Evolutionary conservation across 37 sponge, comb jelly and placozoan genomes (phyloP), one percentile per base, ranked within the genome.

Genomic region (Diacarnus erythraeanus): DNA sequence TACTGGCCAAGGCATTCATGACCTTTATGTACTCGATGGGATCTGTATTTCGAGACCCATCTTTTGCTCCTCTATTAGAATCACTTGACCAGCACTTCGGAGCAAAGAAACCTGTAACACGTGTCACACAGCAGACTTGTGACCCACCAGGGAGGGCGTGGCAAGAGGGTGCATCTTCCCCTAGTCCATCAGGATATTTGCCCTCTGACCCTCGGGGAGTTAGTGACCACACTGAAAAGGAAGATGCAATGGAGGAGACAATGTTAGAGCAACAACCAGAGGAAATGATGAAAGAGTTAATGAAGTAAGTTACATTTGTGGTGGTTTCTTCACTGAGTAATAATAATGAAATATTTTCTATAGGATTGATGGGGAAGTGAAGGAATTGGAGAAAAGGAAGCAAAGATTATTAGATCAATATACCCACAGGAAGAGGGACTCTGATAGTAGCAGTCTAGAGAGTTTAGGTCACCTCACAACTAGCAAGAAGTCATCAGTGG

Each of bases 281-380:
- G 3, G 26, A 59, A 27, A 59, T 59, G 23, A 27, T 27, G 15
- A 10, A 59, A 59, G 60, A 59, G 26, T 17, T 59, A 27, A 10
- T 18, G 37, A 67, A 29, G 69, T 67, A 29, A 67, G 69, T 29
- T 15, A 67, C 18, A 36, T 36, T 21, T 67, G n/a, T 23, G n/a
- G 8, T 27, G 30, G 8, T 9, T 64, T 9, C 15, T 27, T 10
- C n/a, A 18, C n/a, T 9, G 8, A 25, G n/a, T 20, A 26, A 64
- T 64, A 25, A 22, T 20, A 23, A 20, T 64, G 30, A 9, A 20
- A 18, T 64, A 36, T 35, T 29, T 27, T 63, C 31, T 22, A 26
- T 69, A 86, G 86, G 75, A 30, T 86, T 42, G 75, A 73, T 21
- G 75, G 80, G 42, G 69, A 86, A 42, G 66, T 10, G 17, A 65